phyloP scores from a whole-genome alignment of 37 sponge, comb jelly and placozoan species.

The Beroe forskalii region DNA sequence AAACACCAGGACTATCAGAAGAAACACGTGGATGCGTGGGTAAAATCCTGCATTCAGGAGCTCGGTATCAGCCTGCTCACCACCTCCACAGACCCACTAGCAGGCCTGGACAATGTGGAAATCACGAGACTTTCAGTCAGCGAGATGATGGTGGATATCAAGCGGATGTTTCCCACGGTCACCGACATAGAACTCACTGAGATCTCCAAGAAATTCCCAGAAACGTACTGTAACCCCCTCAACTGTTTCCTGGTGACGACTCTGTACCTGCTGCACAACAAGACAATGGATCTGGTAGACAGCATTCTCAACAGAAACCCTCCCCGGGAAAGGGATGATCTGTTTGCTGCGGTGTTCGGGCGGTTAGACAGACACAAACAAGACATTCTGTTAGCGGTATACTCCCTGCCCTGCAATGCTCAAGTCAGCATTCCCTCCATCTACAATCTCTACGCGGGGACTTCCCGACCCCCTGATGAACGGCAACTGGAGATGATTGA shows the following conservation, averaged over 20 bases:
- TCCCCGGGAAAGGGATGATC: neutral
- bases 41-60: neutral
- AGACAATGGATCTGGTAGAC: neutral
- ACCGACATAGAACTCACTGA: neutral
- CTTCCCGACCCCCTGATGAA: constrained; percentile 7
- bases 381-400: constrained; percentile 21
- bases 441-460: neutral
- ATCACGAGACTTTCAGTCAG: neutral
- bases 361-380: neutral
- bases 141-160: neutral
- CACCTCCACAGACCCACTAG: neutral
- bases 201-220: neutral
- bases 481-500: neutral
- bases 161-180: neutral
- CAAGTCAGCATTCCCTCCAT: constrained; percentile 16
- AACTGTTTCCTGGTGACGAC: constrained; percentile 28
- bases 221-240: neutral
- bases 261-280: constrained; percentile 19
- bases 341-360: constrained; percentile 39
- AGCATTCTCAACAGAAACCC: constrained; percentile 2
- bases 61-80: constrained; percentile 38
- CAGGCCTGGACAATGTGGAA: neutral
- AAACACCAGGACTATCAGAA: neutral
- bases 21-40: neutral
- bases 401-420: constrained; percentile 48